These are phyloP conservation scores for Hemiscyllium ocellatum DNA, from an alignment of 2,113 vertebrate genomes.

Conservation along the genomic window DNA sequence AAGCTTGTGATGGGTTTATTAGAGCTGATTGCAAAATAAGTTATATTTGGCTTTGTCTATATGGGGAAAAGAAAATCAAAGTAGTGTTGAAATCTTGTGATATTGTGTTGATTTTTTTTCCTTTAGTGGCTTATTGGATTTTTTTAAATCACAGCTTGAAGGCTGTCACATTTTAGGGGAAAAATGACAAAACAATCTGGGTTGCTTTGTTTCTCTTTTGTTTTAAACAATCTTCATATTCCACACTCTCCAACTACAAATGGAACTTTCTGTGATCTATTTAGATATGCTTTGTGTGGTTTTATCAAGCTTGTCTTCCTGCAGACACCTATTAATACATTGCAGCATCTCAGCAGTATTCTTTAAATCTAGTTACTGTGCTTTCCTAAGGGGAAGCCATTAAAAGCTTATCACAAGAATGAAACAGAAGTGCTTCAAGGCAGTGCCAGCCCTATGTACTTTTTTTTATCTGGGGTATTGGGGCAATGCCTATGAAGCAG, in stretches of 20 bases:
- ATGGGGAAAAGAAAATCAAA: conserved; percentile 62
- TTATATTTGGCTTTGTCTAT: conserved; percentile 69
- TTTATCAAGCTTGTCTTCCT: conserved; percentile 86
- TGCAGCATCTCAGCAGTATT: conserved; percentile 69
- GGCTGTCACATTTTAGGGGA: conserved; percentile 71
- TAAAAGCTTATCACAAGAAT: conserved; percentile 56
- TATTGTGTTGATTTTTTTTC: conserved; percentile 67
- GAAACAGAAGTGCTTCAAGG: conserved; percentile 60
- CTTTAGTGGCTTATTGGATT: conserved; percentile 55
- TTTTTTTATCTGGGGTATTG: conserved; percentile 51
- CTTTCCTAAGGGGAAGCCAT: conserved; percentile 72
- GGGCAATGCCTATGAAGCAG: conserved; percentile 44
- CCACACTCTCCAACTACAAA: conserved; percentile 84
- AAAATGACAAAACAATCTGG: conserved; percentile 47
- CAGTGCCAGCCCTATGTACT: conserved; percentile 64
- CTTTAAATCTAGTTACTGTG: conserved; percentile 69
- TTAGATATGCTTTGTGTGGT: conserved; percentile 85
- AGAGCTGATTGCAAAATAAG: conserved; percentile 58
- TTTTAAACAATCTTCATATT: conserved; percentile 62
- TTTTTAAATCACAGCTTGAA: conserved; percentile 52
- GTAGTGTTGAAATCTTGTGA: conserved; percentile 63
- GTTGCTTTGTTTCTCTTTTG: conserved; percentile 57
- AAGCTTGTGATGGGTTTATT: conserved; percentile 54
- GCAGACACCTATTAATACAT: conserved; percentile 70
- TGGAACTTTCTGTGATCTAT: conserved; percentile 77